Conservation (phyloP, 1,140 invertebrate genomes). For the Armadillidium nasatum region DNA sequence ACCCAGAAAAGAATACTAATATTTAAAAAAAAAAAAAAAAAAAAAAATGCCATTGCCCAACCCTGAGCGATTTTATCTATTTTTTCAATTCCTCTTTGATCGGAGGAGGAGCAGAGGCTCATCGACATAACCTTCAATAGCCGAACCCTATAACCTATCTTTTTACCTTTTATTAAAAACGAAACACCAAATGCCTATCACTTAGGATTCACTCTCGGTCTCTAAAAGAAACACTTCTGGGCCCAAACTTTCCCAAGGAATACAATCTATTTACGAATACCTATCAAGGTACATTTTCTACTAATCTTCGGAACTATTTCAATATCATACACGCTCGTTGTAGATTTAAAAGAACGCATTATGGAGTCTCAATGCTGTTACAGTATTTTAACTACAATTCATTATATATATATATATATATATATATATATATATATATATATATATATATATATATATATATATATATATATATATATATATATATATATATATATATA, state of each 20-base stretch:
- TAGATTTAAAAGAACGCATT: too few species aligned
- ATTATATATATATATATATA: not conserved
- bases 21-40: not conserved
- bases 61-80: not conserved
- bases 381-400: not conserved
- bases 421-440: constrained; percentile 15
- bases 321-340: not conserved
- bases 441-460: constrained; percentile 10
- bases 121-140: not conserved
- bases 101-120: too few species aligned
- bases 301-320: not conserved
- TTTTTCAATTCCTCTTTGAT: not conserved
- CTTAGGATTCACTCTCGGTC: not conserved
- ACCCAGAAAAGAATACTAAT: too few species aligned
- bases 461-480: constrained; percentile 15
- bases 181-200: not conserved
- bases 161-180: not conserved
- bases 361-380: too few species aligned
- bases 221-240: not conserved
- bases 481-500: constrained; percentile 11
- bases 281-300: not conserved
- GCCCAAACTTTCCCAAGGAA: not conserved
- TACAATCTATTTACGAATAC: not conserved
- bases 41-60: not conserved
- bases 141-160: not conserved